Evolutionary conservation across 2,113 vertebrate genomes (phyloP), one percentile per base, ranked within the genome.

Genomic region (Antennarius striatus): DNA sequence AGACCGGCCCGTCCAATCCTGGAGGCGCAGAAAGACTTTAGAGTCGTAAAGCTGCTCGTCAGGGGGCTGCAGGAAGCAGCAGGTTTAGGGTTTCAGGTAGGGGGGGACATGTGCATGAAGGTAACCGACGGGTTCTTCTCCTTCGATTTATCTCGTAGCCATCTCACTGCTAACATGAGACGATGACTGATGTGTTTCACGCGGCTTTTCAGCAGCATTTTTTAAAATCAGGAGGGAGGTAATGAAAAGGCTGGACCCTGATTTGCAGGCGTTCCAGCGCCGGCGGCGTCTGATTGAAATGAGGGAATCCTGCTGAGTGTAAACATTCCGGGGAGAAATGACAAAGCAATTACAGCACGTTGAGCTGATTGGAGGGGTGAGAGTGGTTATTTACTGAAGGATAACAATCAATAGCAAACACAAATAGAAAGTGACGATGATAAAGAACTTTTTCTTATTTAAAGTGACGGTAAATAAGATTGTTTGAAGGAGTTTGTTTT

Each of bases 271-370:
- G 42, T 63, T 47, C 53, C 17, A 1, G 5, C n/a, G 46, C 42
- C 47, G 63, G 57, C 61, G 32, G 73, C 40, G 55, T 12, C 68
- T 85, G 77, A 82, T 70, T 84, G 61, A 78, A 84, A 79, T 30
- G 42, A 71, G 59, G 51, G 56, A 69, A 77, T 70, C 66, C 74
- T 56, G 72, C 72, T 53, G 79, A 63, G 71, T 64, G 60, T 53
- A 79, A 83, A 80, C 71, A 65, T 71, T 68, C 32, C 17, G 59
- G 56, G 28, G 58, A 73, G 53, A 74, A 71, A 81, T 68, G 60
- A 79, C 73, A 70, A 65, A 60, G 56, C 54, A 71, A 68, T 71
- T 75, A 76, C 64, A 13, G 45, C 2, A 5, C n/a, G 36, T 54
- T 17, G 3, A 46, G 52, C 61, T 82, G 79, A 84, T 82, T 84